phyloP scores from a whole-genome alignment of 2,888 invertebrate species.

The Omphaloscelis lunosa region DNA sequence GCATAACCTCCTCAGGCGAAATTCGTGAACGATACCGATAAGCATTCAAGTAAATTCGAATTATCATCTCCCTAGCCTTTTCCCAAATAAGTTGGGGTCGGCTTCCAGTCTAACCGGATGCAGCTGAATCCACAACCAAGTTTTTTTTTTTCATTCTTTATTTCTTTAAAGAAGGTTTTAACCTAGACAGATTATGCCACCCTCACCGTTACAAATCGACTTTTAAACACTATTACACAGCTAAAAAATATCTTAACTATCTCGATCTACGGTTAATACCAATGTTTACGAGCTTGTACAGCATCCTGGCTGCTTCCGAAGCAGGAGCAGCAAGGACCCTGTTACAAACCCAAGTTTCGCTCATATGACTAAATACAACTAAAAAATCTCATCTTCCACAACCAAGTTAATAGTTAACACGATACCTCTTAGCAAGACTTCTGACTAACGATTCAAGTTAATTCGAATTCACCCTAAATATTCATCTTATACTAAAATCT shows the following conservation, averaged over 20 bases:
- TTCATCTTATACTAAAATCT: conserved; percentile 3
- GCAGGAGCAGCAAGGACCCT: too few relatives aligned
- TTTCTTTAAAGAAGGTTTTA: too few relatives aligned
- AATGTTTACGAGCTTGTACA: too few relatives aligned
- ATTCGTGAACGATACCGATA: neutral
- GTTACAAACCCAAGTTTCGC: too few relatives aligned
- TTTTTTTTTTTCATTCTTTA: too few relatives aligned
- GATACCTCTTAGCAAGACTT: neutral
- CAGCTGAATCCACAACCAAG: neutral
- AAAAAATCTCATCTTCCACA: neutral
- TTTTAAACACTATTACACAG: too few relatives aligned
- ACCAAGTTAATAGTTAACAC: neutral
- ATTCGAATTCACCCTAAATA: conserved; percentile 3
- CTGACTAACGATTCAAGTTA: neutral
- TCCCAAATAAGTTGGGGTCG: neutral
- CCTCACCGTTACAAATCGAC: too few relatives aligned
- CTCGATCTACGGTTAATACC: too few relatives aligned
- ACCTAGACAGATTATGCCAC: too few relatives aligned
- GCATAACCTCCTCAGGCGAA: neutral
- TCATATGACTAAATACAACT: too few relatives aligned
- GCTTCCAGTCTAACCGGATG: neutral
- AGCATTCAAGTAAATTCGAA: neutral
- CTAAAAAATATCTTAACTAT: too few relatives aligned
- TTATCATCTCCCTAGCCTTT: neutral
- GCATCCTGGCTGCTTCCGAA: too few relatives aligned